Conservation (phyloP, 2,113 vertebrate genomes). For the Oxyruncus cristatus region DNA sequence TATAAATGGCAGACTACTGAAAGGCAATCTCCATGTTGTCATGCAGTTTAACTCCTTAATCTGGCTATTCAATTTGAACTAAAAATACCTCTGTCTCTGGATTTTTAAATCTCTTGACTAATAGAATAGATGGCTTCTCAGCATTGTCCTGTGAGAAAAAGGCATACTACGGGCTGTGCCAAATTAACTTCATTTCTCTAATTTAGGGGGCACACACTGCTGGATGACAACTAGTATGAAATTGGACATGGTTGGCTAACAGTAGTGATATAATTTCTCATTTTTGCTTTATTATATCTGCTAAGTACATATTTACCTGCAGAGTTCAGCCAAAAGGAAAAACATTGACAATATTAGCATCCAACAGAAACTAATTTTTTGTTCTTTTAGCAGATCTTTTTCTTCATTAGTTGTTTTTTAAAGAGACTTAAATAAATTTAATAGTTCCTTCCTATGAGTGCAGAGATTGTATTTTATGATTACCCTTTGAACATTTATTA, state of each 20-base stretch:
- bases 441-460: neutral
- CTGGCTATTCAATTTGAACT: neutral
- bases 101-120: neutral
- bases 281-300: conserved; percentile 10
- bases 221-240: neutral
- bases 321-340: neutral
- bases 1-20: neutral
- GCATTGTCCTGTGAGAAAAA: neutral
- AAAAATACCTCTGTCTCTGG: neutral
- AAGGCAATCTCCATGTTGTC: neutral
- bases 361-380: neutral
- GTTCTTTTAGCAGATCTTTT: neutral
- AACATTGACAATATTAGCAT: neutral
- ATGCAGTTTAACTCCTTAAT: conserved; percentile 35
- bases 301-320: conserved; percentile 22
- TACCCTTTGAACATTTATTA: conserved; percentile 31
- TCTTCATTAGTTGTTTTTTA: neutral
- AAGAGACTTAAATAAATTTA: neutral
- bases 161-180: neutral
- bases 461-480: conserved; percentile 29
- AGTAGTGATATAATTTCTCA: neutral
- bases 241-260: conserved; percentile 4
- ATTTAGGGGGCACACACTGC: neutral
- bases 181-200: neutral
- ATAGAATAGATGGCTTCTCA: neutral